Conservation (phyloP, 2,113 vertebrate genomes). For the Myotis davidii region DNA sequence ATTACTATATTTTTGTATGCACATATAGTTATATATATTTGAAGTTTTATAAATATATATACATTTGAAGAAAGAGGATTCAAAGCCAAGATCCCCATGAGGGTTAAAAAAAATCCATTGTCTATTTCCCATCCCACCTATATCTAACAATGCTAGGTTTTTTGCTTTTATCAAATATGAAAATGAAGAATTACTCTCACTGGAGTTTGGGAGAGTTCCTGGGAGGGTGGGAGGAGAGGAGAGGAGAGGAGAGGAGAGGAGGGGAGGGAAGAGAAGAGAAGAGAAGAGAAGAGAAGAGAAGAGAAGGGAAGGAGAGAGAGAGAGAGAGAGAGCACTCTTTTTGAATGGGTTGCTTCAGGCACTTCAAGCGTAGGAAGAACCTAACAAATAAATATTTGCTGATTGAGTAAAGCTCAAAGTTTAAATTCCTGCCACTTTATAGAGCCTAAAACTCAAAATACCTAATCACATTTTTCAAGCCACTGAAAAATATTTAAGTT, state of each 20-base stretch:
- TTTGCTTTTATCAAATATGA: not conserved
- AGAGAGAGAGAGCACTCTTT: not conserved
- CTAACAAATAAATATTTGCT: not conserved
- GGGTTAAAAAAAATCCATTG: not conserved
- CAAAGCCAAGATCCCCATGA: not conserved
- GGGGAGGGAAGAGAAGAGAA: not conserved
- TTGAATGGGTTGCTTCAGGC: not conserved
- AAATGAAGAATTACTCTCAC: not conserved
- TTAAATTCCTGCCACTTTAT: not conserved
- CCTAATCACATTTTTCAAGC: not conserved
- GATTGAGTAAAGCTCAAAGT: not conserved
- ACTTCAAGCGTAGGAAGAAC: not conserved
- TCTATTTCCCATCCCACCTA: not conserved
- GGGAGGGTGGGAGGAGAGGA: not conserved
- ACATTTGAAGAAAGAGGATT: not conserved
- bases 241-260: accelerated
- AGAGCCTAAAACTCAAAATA: not conserved
- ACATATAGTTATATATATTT: not conserved
- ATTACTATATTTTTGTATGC: not conserved
- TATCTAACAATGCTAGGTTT: not conserved
- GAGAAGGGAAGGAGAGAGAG: not conserved
- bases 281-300: accelerated
- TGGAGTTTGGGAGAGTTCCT: not conserved
- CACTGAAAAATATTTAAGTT: not conserved
- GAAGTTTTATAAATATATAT: not conserved